Base-by-base conservation (phyloP, 2,888 invertebrate species). In the Sarcophaga variegata region DNA sequence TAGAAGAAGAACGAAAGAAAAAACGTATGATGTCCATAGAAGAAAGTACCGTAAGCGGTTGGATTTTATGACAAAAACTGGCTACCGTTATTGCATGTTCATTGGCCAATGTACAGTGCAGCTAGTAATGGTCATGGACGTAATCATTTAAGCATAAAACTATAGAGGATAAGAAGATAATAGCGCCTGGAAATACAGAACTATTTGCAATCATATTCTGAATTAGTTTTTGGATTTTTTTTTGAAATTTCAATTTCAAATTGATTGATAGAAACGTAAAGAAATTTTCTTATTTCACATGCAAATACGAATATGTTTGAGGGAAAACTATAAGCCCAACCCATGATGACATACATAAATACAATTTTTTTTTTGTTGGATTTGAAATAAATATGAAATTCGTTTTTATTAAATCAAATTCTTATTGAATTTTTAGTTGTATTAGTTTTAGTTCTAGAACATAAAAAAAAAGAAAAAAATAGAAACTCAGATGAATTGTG, bases 401-500 rank as follows among this genome's bases (percentile, higher is more conserved):
- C 27, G 59, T 64, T 49, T n/a, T 81, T 83, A 47, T 71, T 11
- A 75, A 79, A 79, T 75, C 75, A 79, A 49, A 71, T 59, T 62
- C 47, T 54, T 54, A 60, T 49, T 75, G 4, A 54, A 54, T 54
- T 54, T 54, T 54, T 54, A 3, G 54, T 47, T 77, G 37, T 79
- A 66, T 67, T 74, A 67, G 79, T 64, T 62, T 60, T 75, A n/a
- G 64, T 74, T 78, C n/a, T 17, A 47, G 45, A 37, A 12, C 12
- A 63, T 37, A 37, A 8, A n/a, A n/a, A n/a, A n/a, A n/a, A n/a
- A n/a, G n/a, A 37, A 6, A 37, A 6, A 37, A 80, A 54, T 10
- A 45, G 77, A 81, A 83, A 54, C 47, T 45, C 66, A 67, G 25
- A 84, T 87, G 87, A 87, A 84, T 87, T 87, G 87, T 87, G 84